Conservation (phyloP, 2,888 invertebrate species). For the Biston stratarius region DNA sequence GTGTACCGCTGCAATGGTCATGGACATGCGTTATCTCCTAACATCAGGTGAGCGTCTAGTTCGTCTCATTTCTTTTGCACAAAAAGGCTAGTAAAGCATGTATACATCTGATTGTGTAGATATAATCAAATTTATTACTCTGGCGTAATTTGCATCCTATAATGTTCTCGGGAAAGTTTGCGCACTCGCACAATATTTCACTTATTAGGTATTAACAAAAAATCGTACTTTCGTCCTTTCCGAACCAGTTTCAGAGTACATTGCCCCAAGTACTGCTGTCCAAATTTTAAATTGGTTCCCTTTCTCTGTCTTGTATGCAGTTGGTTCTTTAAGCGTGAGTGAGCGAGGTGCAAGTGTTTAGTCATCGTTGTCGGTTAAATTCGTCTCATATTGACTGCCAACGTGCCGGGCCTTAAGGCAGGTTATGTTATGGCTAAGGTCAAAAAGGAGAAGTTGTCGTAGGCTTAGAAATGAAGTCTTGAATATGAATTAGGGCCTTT, state of each 20-base stretch:
- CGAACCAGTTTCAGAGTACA: slow-evolving; percentile 80
- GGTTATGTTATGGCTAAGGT: slow-evolving; percentile 82
- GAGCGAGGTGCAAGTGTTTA: slow-evolving; percentile 64
- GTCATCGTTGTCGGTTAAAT: slow-evolving; percentile 66
- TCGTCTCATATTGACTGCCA: slow-evolving; percentile 72
- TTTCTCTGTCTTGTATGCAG: slow-evolving; percentile 62
- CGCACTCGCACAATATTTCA: slow-evolving; percentile 65
- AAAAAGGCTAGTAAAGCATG: too few species aligned
- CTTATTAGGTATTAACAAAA: slow-evolving; percentile 72
- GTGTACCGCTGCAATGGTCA: too few species aligned
- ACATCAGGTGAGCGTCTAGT: too few species aligned
- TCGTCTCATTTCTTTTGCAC: too few species aligned
- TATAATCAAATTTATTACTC: slow-evolving; percentile 26
- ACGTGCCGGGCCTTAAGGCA: slow-evolving; percentile 80
- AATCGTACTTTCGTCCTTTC: slow-evolving; percentile 84
- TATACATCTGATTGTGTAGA: too few species aligned
- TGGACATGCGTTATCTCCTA: too few species aligned
- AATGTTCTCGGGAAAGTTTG: slow-evolving; percentile 49
- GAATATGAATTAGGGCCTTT: slow-evolving; percentile 37
- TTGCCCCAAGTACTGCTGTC: slow-evolving; percentile 77
- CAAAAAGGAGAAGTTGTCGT: slow-evolving; percentile 66
- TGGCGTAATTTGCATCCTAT: slow-evolving; percentile 27
- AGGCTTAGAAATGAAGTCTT: slow-evolving; percentile 62
- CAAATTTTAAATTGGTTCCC: slow-evolving; percentile 75
- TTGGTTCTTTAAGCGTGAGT: slow-evolving; percentile 53